Conservation (phyloP, 2,797 vertebrate species). For the Trematomus bernacchii region DNA sequence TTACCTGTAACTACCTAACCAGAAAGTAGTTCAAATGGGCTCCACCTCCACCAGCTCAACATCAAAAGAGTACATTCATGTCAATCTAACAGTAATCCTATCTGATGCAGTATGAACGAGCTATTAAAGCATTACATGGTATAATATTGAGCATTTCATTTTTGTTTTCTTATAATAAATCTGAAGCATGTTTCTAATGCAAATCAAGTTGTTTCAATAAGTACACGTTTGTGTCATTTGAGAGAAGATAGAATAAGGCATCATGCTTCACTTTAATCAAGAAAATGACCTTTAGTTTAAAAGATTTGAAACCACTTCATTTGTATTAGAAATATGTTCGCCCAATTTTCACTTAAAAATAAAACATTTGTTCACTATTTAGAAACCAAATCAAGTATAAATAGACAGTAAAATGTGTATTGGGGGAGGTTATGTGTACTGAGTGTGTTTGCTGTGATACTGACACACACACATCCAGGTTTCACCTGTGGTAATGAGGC, state of each 20-base stretch:
- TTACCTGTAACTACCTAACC: background rate
- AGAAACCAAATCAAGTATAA: background rate
- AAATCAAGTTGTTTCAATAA: background rate
- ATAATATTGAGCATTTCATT: no score
- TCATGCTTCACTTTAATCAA: background rate
- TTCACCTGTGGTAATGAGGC: slow-evolving; percentile 31
- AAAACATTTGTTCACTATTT: background rate
- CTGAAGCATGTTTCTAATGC: background rate
- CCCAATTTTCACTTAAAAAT: background rate
- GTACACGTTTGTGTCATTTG: background rate
- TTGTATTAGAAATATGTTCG: background rate
- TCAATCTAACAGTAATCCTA: background rate
- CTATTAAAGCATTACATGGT: no score
- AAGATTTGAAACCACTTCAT: background rate
- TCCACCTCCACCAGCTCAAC: background rate
- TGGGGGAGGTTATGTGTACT: background rate
- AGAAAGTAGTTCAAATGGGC: background rate
- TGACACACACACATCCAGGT: slow-evolving; percentile 2
- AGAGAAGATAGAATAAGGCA: background rate
- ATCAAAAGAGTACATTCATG: background rate
- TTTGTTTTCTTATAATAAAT: background rate
- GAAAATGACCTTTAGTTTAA: background rate
- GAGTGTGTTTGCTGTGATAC: slow-evolving; percentile 9
- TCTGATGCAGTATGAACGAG: background rate
- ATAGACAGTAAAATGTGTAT: background rate